Conservation (phyloP, 1,140 invertebrate species). For the Adelges cooleyi region DNA sequence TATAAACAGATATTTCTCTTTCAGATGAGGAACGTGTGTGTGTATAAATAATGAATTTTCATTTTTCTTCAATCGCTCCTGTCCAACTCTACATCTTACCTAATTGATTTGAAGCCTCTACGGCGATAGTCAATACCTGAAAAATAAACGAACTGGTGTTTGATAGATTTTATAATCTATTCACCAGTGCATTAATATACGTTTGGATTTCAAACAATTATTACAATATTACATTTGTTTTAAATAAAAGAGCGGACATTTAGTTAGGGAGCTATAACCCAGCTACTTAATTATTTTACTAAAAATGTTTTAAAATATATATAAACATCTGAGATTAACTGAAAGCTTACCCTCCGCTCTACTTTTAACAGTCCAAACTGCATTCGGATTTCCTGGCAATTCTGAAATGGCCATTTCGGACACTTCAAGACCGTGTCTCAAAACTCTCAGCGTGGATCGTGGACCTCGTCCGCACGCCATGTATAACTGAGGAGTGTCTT, state of each 20-base stretch:
- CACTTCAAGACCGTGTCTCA: conserved; percentile 94
- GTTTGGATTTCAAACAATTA: conserved; percentile 11
- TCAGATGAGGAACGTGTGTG: conserved; percentile 6
- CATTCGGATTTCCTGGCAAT: conserved; percentile 96
- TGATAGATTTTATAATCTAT: conserved; percentile 44
- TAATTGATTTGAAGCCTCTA: conserved; percentile 23
- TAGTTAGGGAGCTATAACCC: too few relatives aligned
- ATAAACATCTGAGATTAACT: too few relatives aligned
- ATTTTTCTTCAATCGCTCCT: conserved; percentile 23
- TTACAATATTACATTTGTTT: conserved; percentile 11
- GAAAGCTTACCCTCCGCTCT: conserved; percentile 76
- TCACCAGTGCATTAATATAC: conserved; percentile 26
- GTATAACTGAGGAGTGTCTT: conserved; percentile 97
- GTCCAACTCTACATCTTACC: conserved; percentile 24
- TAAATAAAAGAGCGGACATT: conserved; percentile 15
- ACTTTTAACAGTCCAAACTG: conserved; percentile 98
- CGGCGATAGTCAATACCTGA: conserved; percentile 35
- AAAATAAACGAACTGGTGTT: conserved; percentile 55
- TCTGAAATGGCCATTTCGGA: conserved; percentile 99
- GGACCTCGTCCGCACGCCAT: conserved; percentile 91
- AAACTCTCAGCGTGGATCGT: conserved; percentile 78
- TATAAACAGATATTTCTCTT: conserved; percentile 10
- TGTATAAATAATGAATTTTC: conserved; percentile 14
- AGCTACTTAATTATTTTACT: too few relatives aligned
- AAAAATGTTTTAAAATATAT: too few relatives aligned